These are phyloP conservation scores for Chionis minor DNA, from an alignment of 2,113 vertebrate species.

Conservation along the genomic window DNA sequence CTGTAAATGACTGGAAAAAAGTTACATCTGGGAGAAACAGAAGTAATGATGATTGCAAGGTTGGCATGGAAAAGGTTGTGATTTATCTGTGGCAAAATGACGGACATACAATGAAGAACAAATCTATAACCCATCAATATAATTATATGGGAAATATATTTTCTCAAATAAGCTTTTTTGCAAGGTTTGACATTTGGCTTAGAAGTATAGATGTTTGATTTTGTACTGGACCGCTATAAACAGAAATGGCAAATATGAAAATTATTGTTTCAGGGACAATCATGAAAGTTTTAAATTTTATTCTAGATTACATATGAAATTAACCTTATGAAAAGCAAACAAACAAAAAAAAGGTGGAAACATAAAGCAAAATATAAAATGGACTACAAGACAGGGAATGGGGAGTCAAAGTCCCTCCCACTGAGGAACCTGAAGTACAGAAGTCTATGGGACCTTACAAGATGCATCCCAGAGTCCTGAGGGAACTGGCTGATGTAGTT, in stretches of 20 bases:
- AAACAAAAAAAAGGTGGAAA: not conserved
- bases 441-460: too few species aligned
- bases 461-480: too few species aligned
- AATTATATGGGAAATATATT: not conserved
- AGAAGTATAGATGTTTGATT: not conserved
- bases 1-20: not conserved
- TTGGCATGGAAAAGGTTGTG: not conserved
- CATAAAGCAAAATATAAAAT: not conserved
- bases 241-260: not conserved
- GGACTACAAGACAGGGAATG: too few species aligned
- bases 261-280: not conserved
- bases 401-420: too few species aligned
- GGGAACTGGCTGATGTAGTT: too few species aligned
- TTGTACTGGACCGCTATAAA: not conserved
- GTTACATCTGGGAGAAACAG: not conserved
- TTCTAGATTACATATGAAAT: not conserved
- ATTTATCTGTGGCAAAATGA: not conserved
- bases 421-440: too few species aligned
- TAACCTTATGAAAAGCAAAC: not conserved
- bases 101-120: not conserved
- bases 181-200: not conserved
- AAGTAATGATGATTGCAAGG: not conserved
- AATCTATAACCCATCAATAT: not conserved
- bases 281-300: not conserved
- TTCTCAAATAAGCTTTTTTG: not conserved